Base-by-base conservation (phyloP, 2,113 vertebrate genomes). In the Haemorhous mexicanus region DNA sequence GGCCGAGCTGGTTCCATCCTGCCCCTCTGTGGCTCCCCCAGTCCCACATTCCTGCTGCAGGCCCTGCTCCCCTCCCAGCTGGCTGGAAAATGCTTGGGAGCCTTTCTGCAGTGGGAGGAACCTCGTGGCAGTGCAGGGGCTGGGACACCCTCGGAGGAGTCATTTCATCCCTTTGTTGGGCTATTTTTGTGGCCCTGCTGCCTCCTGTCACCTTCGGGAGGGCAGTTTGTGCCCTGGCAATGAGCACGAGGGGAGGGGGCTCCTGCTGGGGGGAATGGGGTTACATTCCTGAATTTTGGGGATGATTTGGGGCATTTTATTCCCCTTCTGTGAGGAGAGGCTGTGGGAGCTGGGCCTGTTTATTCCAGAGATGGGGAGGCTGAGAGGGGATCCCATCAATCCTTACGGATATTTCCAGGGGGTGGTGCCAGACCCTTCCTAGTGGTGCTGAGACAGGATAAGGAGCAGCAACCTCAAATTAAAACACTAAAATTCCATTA, bases 11-110 rank as follows among this genome's bases (percentile, higher is more conserved):
- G 55, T 81, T 92, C 41, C 17, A 0, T 63, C 37, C 79, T 58
- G 49, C 21, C 72, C 83, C 30, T 35, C 43, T 39, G 14, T 44
- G 56, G 13, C 59, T n/a, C 28, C n/a, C 52, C 43, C 35, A 9
- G 21, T 73, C 7, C 9, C 15, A 2, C 19, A 3, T 72, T 77
- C 50, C 66, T 47, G 26, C 55, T 18, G 23, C 20, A 1, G 43
- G 10, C 61, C 17, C 69, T 12, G 52, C 9, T 47, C 16, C 73
- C 21, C 18, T 81, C 41, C 73, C 46, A 49, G 52, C 30, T 88
- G 82, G 3, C 82, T 93, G 95, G 88, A 92, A 94, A 93, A 94
- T 47, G 11, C 55, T 67, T 24, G 90, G 67, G 72, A 89, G 35
- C 63, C 27, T 70, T 52, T 62, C 50, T 74, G 1, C 17, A 32